Evolutionary conservation across 2,113 vertebrate species (phyloP), one percentile per base, ranked within the genome.

Genomic region (Cebus imitator): DNA sequence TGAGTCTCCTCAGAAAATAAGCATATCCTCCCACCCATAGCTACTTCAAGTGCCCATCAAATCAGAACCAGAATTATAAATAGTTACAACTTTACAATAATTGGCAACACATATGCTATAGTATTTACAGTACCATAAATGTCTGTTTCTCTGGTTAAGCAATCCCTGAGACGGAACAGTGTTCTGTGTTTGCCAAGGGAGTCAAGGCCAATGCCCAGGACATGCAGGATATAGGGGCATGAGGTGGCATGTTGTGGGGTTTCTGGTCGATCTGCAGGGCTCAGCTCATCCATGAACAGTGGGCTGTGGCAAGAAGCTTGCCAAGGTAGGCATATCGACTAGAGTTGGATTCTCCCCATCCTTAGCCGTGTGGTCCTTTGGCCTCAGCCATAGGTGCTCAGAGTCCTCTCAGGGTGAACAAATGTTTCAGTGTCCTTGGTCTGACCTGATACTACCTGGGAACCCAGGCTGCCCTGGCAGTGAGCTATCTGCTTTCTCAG

Each of bases 61-160:
- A 98, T 99, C 98, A 99, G 98, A 98, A 99, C 99, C 98, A 99
- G 99, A 98, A 98, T 99, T 99, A 99, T 99, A 99, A 99, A 99
- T 99, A 99, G 99, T 99, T 99, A 99, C 99, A 99, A 99, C 99
- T 99, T 99, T 99, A 99, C 99, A 99, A 99, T 99, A 98, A 99
- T 99, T 99, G 99, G 99, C 99, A 99, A 99, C 99, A 99, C 99
- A 99, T 99, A 99, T 99, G 99, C 99, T 99, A 98, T 99, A 98
- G 96, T 99, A 99, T 99, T 99, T 99, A 99, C 99, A 99, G 99
- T 99, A 99, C 99, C 98, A 99, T 99, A 99, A 99, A 99, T 99
- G 99, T 99, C 98, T 99, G 99, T 99, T 99, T 99, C 98, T 99
- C 99, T 99, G 99, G 99, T 99, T 99, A 99, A 99, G 99, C 99